Percentiles rank a stretch among this genome's conserved stretches.
These are phyloP conservation scores for Seira sanloemensis DNA, from an alignment of 2,888 invertebrate species.

Conservation along the genomic window DNA sequence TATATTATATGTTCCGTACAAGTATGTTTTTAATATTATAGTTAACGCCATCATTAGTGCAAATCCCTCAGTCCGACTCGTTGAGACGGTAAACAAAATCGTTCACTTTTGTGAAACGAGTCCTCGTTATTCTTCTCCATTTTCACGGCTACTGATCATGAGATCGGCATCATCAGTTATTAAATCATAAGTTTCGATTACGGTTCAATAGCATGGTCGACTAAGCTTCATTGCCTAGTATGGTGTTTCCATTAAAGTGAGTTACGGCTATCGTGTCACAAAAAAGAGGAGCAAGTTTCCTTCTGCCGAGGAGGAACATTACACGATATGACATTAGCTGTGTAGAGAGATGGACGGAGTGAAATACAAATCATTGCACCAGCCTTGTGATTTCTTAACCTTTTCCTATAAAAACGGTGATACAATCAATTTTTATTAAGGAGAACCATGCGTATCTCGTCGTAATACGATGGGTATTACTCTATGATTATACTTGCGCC, in stretches of 20 bases:
- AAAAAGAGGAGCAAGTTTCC: conserved; percentile 54
- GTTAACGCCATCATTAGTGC: conserved; percentile 33
- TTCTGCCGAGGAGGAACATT: too few species aligned
- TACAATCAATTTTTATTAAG: conserved; percentile 1
- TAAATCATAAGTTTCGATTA: conserved; percentile 58
- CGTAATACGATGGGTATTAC: conserved; percentile 4
- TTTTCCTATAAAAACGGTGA: neutral
- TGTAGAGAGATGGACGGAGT: neutral
- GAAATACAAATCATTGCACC: neutral
- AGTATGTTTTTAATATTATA: conserved; percentile 32
- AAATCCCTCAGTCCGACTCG: too few species aligned
- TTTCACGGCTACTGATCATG: conserved; percentile 29
- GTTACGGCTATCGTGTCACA: conserved; percentile 48
- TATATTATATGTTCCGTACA: too few species aligned
- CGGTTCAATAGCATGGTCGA: conserved; percentile 54
- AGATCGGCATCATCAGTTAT: conserved; percentile 45
- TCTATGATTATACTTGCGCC: conserved; percentile 17
- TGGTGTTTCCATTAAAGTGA: conserved; percentile 56
- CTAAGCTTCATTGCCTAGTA: conserved; percentile 46
- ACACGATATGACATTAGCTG: neutral
- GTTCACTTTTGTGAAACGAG: conserved; percentile 43
- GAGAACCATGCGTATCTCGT: neutral
- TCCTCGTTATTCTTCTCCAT: conserved; percentile 22
- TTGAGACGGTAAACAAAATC: too few species aligned
- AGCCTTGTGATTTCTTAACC: neutral